These are phyloP conservation scores for Ptychodera flava DNA, from an alignment of 35 echinoderm and acorn worm genomes.

Conservation along the genomic window DNA sequence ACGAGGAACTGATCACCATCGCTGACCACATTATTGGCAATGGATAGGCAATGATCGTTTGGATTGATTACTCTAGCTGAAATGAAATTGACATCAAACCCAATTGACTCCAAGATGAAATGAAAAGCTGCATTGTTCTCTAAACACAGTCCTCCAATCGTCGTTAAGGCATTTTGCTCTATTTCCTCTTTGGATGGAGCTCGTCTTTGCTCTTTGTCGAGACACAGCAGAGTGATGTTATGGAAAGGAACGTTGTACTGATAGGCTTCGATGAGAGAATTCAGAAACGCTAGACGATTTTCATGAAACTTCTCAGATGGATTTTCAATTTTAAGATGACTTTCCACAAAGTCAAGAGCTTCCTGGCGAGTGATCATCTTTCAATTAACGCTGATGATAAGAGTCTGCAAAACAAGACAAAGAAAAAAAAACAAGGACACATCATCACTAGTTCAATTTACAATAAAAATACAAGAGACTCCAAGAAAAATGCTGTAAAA, in stretches of 20 bases:
- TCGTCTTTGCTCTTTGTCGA: conserved; percentile 13
- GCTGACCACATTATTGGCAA: conserved; percentile 23
- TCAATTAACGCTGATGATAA: too few relatives aligned
- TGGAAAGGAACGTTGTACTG: conserved; percentile 35
- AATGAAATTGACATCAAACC: conserved; percentile 33
- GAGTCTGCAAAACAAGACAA: too few relatives aligned
- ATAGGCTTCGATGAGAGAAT: neutral
- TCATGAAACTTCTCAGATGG: neutral
- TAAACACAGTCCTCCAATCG: conserved; percentile 47
- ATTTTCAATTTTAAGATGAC: neutral
- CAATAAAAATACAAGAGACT: too few relatives aligned
- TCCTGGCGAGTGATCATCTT: conserved; percentile 8
- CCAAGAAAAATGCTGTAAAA: too few relatives aligned
- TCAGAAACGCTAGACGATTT: neutral
- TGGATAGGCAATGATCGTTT: conserved; percentile 29
- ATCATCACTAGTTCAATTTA: too few relatives aligned
- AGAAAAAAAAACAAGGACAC: too few relatives aligned
- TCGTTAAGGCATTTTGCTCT: conserved; percentile 28
- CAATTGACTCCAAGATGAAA: conserved; percentile 28
- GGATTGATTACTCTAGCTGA: neutral
- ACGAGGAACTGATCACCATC: conserved; percentile 42
- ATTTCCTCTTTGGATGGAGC: conserved; percentile 37
- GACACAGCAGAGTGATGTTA: conserved; percentile 30
- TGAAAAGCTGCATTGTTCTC: conserved; percentile 28
- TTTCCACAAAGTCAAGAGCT: neutral